Percentiles rank a stretch among this genome's conserved stretches.
Conservation (phyloP, 1,140 invertebrate genomes). For the Rhopalosiphum padi region DNA sequence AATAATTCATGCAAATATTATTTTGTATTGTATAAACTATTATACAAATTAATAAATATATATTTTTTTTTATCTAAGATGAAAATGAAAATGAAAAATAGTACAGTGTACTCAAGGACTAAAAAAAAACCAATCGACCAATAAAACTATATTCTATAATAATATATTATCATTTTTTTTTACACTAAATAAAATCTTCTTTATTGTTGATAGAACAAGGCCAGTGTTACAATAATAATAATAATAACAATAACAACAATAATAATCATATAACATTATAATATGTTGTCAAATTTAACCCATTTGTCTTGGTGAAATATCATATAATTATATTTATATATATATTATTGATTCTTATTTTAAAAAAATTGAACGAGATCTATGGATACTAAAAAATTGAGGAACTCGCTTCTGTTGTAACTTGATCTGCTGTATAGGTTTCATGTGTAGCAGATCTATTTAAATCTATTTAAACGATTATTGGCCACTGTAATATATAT, state of each 20-base stretch:
- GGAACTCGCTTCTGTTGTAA: neutral
- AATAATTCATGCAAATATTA: neutral
- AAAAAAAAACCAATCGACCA: neutral
- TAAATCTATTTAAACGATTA: neutral
- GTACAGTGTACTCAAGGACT: slow-evolving; percentile 26
- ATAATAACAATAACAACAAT: neutral
- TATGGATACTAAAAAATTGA: neutral
- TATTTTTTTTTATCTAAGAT: neutral
- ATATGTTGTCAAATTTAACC: neutral
- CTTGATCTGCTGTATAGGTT: neutral
- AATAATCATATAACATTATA: neutral
- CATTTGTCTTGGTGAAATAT: neutral
- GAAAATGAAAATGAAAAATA: neutral
- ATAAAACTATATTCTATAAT: neutral
- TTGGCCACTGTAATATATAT: neutral
- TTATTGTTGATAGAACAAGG: neutral
- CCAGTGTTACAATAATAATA: neutral
- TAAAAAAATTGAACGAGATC: neutral
- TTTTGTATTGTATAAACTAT: neutral
- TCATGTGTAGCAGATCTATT: neutral
- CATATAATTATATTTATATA: neutral
- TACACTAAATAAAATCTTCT: neutral
- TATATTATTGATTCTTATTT: neutral
- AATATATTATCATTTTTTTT: neutral
- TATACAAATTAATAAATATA: neutral